Percentiles rank a stretch among this genome's conserved stretches.
These are phyloP conservation scores for Sus scrofa DNA, from an alignment of 2,113 vertebrate species.

Conservation along the genomic window DNA sequence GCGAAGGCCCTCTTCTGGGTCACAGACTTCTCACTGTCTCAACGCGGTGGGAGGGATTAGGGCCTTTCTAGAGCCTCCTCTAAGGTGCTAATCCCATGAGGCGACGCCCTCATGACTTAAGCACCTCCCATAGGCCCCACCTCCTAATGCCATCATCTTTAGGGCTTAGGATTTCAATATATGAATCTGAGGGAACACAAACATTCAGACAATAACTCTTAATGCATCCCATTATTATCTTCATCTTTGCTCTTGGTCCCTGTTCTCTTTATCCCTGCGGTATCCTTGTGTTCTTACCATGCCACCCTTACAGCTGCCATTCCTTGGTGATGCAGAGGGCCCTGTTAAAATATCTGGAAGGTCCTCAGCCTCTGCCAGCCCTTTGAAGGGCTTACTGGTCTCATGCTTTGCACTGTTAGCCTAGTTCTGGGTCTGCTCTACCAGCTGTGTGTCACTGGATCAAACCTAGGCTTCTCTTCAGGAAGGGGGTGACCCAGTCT, in stretches of 20 bases:
- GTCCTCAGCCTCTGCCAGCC: constrained; percentile 1
- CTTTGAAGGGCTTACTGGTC: neutral
- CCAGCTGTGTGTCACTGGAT: neutral
- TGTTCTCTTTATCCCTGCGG: neutral
- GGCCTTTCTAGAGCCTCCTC: neutral
- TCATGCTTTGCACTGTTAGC: neutral
- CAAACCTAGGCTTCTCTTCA: neutral
- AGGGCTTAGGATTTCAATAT: neutral
- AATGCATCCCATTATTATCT: neutral
- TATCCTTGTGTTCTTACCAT: constrained; percentile 1
- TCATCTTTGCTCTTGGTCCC: neutral
- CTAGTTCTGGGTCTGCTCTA: neutral
- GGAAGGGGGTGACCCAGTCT: neutral
- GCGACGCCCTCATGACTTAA: neutral
- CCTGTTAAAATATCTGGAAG: constrained; percentile 12
- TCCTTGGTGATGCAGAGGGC: neutral
- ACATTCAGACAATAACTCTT: neutral
- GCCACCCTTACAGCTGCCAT: neutral
- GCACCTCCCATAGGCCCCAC: neutral
- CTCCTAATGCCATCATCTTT: neutral
- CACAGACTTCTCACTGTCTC: neutral
- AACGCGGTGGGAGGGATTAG: neutral
- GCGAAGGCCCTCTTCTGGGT: neutral
- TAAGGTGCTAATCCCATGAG: neutral
- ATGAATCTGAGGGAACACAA: neutral